Conservation (phyloP, 2,888 invertebrate genomes). For the Cheiracanthium punctorium region DNA sequence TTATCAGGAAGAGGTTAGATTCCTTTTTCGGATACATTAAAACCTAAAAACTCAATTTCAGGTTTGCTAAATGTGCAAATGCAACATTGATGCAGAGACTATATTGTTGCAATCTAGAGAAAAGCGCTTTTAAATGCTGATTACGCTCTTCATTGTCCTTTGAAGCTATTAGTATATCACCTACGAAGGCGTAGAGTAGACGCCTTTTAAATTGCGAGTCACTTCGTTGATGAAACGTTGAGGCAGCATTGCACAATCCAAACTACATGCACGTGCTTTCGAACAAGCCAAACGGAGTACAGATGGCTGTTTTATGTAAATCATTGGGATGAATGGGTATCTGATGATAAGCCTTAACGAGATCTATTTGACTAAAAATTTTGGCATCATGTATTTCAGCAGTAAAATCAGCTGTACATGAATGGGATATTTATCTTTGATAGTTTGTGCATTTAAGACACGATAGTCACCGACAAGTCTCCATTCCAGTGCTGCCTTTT, state of each 20-base stretch:
- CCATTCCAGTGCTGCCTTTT: not conserved
- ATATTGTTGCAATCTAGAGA: too few species aligned
- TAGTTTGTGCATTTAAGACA: not conserved
- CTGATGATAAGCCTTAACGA: constrained; percentile 15
- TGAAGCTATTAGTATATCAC: too few species aligned
- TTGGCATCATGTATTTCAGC: not conserved
- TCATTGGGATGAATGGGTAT: constrained; percentile 1
- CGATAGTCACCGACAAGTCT: constrained; percentile 9
- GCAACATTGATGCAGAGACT: too few species aligned
- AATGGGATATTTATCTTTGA: constrained; percentile 15
- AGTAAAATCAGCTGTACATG: not conserved
- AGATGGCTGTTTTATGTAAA: not conserved
- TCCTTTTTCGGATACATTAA: too few species aligned
- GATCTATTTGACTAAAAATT: constrained; percentile 1
- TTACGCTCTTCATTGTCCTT: too few species aligned
- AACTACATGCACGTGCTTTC: constrained; percentile 11
- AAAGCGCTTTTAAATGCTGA: too few species aligned
- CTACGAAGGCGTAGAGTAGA: too few species aligned
- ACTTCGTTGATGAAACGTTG: constrained; percentile 7
- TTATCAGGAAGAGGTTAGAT: too few species aligned
- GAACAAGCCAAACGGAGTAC: not conserved
- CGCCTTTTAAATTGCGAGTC: not conserved
- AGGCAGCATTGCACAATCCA: not conserved
- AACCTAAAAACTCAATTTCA: too few species aligned
- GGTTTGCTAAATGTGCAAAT: too few species aligned